Conservation (phyloP, 2,888 invertebrate genomes). For the Onthophagus sagittarius region DNA sequence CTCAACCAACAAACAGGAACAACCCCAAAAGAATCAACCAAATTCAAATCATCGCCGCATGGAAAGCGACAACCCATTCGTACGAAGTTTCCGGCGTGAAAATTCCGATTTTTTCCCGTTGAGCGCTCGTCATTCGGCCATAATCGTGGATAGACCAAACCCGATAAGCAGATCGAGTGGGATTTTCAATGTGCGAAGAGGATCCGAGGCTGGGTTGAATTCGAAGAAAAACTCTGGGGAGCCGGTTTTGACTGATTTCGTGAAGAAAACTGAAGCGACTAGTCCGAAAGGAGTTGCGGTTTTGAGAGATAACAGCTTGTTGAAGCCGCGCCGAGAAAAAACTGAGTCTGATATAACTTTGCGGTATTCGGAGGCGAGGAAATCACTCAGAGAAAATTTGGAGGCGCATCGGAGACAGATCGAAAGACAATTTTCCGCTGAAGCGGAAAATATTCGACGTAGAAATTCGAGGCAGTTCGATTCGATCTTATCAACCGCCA, state of each 20-base stretch:
- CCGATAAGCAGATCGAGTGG: constrained; percentile 63
- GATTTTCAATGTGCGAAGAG: constrained; percentile 64
- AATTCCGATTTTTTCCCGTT: constrained; percentile 81
- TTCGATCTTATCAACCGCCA: constrained; percentile 36
- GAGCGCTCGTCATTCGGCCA: constrained; percentile 72
- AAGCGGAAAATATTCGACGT: constrained; percentile 48
- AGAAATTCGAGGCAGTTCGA: constrained; percentile 51
- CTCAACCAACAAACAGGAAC: constrained; percentile 5
- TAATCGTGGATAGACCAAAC: constrained; percentile 53
- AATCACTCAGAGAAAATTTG: constrained; percentile 50
- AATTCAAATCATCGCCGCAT: constrained; percentile 62
- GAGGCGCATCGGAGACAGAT: constrained; percentile 51
- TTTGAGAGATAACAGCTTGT: constrained; percentile 37
- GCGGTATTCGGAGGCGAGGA: constrained; percentile 57
- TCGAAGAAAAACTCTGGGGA: constrained; percentile 59
- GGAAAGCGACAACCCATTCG: constrained; percentile 72
- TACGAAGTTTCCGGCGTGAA: constrained; percentile 76
- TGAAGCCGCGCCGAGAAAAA: constrained; percentile 77
- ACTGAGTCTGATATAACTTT: constrained; percentile 85
- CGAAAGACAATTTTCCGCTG: constrained; percentile 47
- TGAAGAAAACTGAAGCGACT: constrained; percentile 48
- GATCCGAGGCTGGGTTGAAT: constrained; percentile 52
- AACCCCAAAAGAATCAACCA: constrained; percentile 12
- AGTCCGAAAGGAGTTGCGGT: constrained; percentile 24
- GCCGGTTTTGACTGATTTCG: constrained; percentile 68